phyloP scores from a whole-genome alignment of 2,797 vertebrate species.

The Peromyscus nudipes region DNA sequence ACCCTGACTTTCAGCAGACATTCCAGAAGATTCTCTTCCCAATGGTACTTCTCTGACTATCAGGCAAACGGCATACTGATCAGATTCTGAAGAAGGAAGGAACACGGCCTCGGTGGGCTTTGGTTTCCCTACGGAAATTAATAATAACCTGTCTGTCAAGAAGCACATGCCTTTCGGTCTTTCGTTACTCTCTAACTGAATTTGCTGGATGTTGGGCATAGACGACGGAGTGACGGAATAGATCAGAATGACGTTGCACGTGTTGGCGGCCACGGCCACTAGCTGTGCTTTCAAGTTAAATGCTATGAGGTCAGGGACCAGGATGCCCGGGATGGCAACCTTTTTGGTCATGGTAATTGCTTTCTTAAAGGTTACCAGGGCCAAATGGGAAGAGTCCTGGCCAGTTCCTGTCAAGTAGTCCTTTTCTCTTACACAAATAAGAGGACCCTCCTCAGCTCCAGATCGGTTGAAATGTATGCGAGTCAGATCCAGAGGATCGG shows the following conservation, averaged over 20 bases:
- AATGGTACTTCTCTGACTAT: conserved; percentile 90
- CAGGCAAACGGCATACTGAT: conserved; percentile 94
- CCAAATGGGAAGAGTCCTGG: conserved; percentile 95
- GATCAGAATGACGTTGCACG: conserved; percentile 93
- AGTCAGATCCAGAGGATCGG: conserved; percentile 92
- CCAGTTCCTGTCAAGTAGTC: conserved; percentile 93
- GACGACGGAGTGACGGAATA: conserved; percentile 92
- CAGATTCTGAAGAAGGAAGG: conserved; percentile 94
- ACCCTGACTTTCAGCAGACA: conserved; percentile 59
- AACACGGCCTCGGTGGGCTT: conserved; percentile 93
- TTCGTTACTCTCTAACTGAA: conserved; percentile 94
- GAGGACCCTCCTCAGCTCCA: conserved; percentile 91
- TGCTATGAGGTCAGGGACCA: conserved; percentile 96
- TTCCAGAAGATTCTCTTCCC: conserved; percentile 83
- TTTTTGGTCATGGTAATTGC: conserved; percentile 94
- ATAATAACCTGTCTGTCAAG: conserved; percentile 92
- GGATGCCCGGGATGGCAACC: conserved; percentile 95
- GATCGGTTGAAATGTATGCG: conserved; percentile 91
- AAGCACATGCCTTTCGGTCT: conserved; percentile 97
- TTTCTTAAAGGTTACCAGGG: conserved; percentile 94
- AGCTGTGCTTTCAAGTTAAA: conserved; percentile 92
- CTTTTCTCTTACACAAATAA: conserved; percentile 91
- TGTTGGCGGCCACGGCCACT: conserved; percentile 95
- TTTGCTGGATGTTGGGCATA: conserved; percentile 94
- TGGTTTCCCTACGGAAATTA: conserved; percentile 95